Evolutionary conservation across 2,113 vertebrate species (phyloP), one percentile per base, ranked within the genome.

Genomic region (Candoia aspera): DNA sequence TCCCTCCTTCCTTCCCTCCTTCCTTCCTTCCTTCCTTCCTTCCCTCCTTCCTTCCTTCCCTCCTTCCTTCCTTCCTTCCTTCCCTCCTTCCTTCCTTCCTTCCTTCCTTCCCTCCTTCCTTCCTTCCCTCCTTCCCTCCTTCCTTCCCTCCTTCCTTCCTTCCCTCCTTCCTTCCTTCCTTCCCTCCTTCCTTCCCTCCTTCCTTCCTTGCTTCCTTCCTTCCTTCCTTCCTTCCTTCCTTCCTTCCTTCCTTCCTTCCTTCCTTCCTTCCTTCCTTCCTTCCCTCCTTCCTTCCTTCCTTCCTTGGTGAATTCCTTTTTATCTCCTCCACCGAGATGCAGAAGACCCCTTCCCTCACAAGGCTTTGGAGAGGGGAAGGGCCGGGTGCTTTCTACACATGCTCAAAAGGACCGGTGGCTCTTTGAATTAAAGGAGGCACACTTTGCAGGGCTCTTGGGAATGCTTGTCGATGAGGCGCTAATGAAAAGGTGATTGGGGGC

Each of bases 401-500:
- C 55, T 90, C 55, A 9, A 49, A 85, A 60, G 37, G 57, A 29
- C 79, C 4, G 24, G 26, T 12, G 57, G 83, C 55, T 54, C 58
- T 86, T 91, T 91, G 91, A 88, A 88, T 92, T 60, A 83, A n/a
- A 92, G 85, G 49, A 33, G 54, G 29, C 11, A 24, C 13, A 42
- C 46, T 86, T 86, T 86, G 84, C 84, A 17, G 23, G 84, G 55
- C 86, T 73, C 91, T 26, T 59, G 91, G 90, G 91, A 59, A 88
- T 4, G 10, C 11, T 33, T n/a, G 37, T 60, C 37, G 19, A 88
- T 88, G 86, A 92, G 55, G 86, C 42, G 64, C 91, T 92, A 88
- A 92, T 92, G 91, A 92, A 92, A 92, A 60, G 37, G 46, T 49
- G 86, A 92, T 83, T 59, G 68, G 60, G 83, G 83, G 37, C 54